Percentiles rank a stretch among this genome's conserved stretches.
Conservation (phyloP, 2,888 invertebrate genomes). For the Sinodicranocentrus sp. region DNA sequence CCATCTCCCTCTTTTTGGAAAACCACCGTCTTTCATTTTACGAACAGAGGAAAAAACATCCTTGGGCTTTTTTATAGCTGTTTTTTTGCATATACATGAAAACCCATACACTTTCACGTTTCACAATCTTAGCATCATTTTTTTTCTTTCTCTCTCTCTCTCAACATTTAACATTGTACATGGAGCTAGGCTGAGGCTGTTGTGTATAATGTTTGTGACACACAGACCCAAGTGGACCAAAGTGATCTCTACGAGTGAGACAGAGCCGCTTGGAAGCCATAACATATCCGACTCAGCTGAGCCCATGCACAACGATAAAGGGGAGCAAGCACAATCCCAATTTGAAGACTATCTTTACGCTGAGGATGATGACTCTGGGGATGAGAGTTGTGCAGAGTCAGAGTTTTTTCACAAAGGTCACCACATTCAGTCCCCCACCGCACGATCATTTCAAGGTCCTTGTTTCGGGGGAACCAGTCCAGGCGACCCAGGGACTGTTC, state of each 20-base stretch:
- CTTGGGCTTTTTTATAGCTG: slow-evolving; percentile 31
- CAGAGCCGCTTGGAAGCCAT: slow-evolving; percentile 67
- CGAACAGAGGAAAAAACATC: slow-evolving; percentile 26
- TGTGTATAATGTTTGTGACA: slow-evolving; percentile 69
- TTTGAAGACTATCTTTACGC: slow-evolving; percentile 72
- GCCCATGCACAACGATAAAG: slow-evolving; percentile 64
- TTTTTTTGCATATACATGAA: slow-evolving; percentile 29
- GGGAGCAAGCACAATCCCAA: slow-evolving; percentile 60
- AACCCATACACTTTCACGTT: background rate
- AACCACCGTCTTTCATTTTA: slow-evolving; percentile 39
- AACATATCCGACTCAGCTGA: slow-evolving; percentile 58
- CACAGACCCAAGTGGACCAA: slow-evolving; percentile 71
- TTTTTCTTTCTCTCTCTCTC: no score
- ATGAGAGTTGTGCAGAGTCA: slow-evolving; percentile 70
- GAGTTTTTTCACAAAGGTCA: slow-evolving; percentile 70
- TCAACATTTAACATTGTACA: slow-evolving; percentile 16
- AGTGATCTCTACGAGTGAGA: slow-evolving; percentile 69
- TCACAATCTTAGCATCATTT: no score
- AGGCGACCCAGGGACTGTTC: slow-evolving; percentile 60
- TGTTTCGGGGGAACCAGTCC: slow-evolving; percentile 68
- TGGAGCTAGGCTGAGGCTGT: slow-evolving; percentile 64
- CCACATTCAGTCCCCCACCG: slow-evolving; percentile 63
- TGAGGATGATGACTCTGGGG: slow-evolving; percentile 75
- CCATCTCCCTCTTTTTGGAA: slow-evolving; percentile 21
- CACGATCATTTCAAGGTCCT: slow-evolving; percentile 63